Evolutionary conservation across 1,140 invertebrate genomes (phyloP).

Genomic region (Kradibia gibbosae): DNA sequence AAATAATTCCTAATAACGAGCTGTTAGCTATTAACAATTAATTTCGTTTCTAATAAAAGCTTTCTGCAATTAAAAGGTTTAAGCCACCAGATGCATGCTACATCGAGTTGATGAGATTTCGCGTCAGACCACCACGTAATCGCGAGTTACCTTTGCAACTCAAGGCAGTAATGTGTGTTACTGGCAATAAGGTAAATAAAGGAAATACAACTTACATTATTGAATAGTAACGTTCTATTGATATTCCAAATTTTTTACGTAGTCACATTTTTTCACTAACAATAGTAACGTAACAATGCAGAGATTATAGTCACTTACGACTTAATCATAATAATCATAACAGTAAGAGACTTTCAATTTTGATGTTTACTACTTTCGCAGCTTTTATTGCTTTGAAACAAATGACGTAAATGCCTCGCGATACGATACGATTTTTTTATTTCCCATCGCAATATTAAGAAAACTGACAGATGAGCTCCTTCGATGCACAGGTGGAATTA

Average conservation of each 20-base stretch:
- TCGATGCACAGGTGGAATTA: conserved; percentile 84
- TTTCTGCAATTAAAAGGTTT: conserved; percentile 78
- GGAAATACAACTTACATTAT: background rate
- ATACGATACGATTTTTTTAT: too few relatives aligned
- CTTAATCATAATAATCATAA: too few relatives aligned
- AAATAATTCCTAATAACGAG: too few relatives aligned
- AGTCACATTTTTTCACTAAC: too few relatives aligned
- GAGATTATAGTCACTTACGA: too few relatives aligned
- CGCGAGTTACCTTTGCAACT: conserved; percentile 97
- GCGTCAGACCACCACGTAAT: conserved; percentile 95
- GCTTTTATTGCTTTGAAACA: too few relatives aligned
- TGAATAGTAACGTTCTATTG: background rate
- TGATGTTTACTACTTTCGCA: too few relatives aligned
- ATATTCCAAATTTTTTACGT: background rate
- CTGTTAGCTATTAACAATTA: too few relatives aligned
- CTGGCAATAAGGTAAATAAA: conserved; percentile 81
- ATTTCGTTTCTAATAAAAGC: conserved; percentile 46
- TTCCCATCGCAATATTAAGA: too few relatives aligned
- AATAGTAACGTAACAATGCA: too few relatives aligned
- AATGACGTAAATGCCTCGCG: too few relatives aligned
- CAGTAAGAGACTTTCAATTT: too few relatives aligned
- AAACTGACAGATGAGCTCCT: background rate
- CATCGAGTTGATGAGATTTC: conserved; percentile 96
- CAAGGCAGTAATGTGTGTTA: conserved; percentile 88
- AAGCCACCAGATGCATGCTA: conserved; percentile 99